phyloP scores from a whole-genome alignment of 2,888 invertebrate species.

The Latheticus oryzae region DNA sequence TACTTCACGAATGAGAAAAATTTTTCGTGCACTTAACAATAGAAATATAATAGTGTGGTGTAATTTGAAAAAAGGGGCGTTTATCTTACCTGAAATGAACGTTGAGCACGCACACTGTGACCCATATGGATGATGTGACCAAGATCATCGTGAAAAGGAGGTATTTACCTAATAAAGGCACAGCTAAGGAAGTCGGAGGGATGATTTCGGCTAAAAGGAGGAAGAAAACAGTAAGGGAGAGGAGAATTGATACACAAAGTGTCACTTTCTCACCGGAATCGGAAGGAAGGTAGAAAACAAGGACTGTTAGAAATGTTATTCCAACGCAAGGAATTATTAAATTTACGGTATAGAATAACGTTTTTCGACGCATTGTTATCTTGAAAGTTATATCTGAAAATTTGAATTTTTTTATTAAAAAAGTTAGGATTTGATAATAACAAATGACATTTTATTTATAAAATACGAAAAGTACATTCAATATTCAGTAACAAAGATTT shows the following conservation, averaged over 20 bases:
- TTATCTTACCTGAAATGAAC: conserved; percentile 83
- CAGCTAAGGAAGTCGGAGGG: conserved; percentile 97
- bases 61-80: conserved; percentile 11
- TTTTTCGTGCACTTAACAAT: conserved; percentile 33
- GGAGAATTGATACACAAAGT: conserved; percentile 97
- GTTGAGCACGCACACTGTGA: conserved; percentile 95
- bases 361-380: conserved; percentile 95
- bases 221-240: conserved; percentile 99
- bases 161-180: conserved; percentile 95
- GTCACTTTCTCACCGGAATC: conserved; percentile 99
- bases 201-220: conserved; percentile 98
- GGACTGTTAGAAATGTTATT: conserved; percentile 94
- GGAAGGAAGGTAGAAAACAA: conserved; percentile 97
- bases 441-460: no score
- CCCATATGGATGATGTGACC: conserved; percentile 92
- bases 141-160: conserved; percentile 96
- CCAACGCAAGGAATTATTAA: conserved; percentile 97
- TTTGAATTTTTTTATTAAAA: no score
- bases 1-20: no score
- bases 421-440: no score
- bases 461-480: no score
- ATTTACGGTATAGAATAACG: conserved; percentile 96
- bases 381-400: conserved; percentile 97
- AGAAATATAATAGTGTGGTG: conserved; percentile 22
- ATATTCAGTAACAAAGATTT: no score